Evolutionary conservation across 2,113 vertebrate species (phyloP), one percentile per base, ranked within the genome.

Genomic region (Cacatua alba): DNA sequence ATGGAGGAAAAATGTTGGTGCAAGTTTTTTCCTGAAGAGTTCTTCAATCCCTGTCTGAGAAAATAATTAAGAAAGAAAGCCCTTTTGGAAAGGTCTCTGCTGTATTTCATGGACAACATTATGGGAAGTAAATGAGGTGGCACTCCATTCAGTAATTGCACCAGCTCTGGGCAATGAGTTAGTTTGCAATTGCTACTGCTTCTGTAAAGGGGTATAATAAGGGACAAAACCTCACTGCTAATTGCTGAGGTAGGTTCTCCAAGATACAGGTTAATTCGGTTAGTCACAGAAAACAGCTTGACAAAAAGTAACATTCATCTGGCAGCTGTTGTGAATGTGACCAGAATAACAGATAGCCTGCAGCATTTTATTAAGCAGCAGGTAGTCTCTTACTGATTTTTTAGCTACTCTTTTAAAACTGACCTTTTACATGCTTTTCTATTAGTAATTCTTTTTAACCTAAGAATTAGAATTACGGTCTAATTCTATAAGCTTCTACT

Each of bases 11-110:
- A 93, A 41, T 1, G 6, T 17, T 51, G 59, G 28, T 83, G 21
- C 39, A 39, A 55, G 26, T 19, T 55, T 51, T 3, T 35, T 94
- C 57, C 91, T 79, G 83, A 87, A 84, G 83, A 87, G 37, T 48
- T 51, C 69, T 74, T 87, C 82, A 87, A 10, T 43, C 55, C 51
- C 51, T 29, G 25, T 13, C 82, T 78, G 72, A 63, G 76, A 81
- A 92, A 88, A 88, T 65, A 96, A 91, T 82, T 71, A 63, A n/a
- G 78, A 44, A 35, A 90, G 52, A 77, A 88, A 92, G 69, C 35
- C 29, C 19, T 6, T 41, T 82, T 79, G 86, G 57, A 76, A 65
- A 72, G 62, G 35, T 31, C 43, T 92, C 24, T 3, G 2, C 8
- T 55, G 52, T 12, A 10, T 64, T 64, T 65, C 65, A 5, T 8